Percentiles rank a stretch among this genome's conserved stretches.
These are phyloP conservation scores for Rhombomys opimus DNA, from an alignment of 2,113 vertebrate genomes.

Conservation along the genomic window DNA sequence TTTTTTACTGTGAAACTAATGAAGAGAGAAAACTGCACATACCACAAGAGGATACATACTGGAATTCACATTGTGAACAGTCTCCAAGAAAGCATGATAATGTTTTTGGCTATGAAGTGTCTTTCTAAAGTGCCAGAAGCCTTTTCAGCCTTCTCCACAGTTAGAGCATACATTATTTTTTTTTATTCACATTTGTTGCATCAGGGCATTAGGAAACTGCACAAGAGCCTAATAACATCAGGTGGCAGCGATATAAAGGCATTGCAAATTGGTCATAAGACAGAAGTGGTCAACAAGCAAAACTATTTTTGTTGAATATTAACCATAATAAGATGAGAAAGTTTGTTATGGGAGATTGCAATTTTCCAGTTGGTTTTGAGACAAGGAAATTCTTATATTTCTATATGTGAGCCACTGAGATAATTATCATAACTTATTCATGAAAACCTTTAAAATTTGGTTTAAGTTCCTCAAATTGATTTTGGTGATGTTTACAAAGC, in stretches of 20 bases:
- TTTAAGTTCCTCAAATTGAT: not conserved
- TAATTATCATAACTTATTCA: not conserved
- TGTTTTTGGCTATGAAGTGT: not conserved
- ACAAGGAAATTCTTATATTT: not conserved
- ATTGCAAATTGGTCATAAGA: not conserved
- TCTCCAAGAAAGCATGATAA: not conserved
- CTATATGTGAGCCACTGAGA: not conserved
- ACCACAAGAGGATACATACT: not conserved
- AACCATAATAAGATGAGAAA: not conserved
- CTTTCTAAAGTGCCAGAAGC: not conserved
- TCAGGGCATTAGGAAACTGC: not conserved
- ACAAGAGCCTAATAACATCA: not conserved
- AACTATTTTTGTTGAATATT: not conserved
- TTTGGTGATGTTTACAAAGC: not conserved
- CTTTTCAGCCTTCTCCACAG: not conserved
- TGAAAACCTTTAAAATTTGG: not conserved
- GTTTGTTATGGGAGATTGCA: not conserved
- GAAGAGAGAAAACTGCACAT: not conserved
- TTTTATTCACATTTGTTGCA: not conserved
- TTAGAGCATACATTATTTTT: not conserved
- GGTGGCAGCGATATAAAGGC: not conserved
- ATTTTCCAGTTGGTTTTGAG: constrained; percentile 4
- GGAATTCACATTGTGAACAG: constrained; percentile 14
- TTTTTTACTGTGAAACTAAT: not conserved
- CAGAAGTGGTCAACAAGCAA: not conserved